phyloP scores from a whole-genome alignment of 2,113 vertebrate species.

The Python bivittatus region DNA sequence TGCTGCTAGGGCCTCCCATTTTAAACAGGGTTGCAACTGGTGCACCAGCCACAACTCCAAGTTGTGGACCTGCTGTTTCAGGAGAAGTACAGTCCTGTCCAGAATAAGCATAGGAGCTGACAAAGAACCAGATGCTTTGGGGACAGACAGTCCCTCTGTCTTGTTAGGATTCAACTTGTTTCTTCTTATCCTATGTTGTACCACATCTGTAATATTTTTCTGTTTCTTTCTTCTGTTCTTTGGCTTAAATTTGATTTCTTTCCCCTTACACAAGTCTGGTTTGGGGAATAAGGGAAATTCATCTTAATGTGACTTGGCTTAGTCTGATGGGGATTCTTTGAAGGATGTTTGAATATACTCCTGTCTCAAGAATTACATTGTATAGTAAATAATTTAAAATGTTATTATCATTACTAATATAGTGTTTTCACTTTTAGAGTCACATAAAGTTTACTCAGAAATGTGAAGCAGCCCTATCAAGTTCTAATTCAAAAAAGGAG shows the following conservation, averaged over 20 bases:
- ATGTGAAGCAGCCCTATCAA: slow-evolving; percentile 59
- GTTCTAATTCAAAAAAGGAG: slow-evolving; percentile 36
- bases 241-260: neutral
- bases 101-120: neutral
- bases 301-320: neutral
- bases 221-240: neutral
- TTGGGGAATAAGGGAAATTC: neutral
- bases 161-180: neutral
- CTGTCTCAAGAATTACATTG: neutral
- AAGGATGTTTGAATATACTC: neutral
- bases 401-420: neutral
- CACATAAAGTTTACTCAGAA: slow-evolving; percentile 73
- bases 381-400: neutral
- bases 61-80: neutral
- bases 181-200: neutral
- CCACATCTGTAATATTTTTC: neutral
- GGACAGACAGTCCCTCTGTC: neutral
- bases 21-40: neutral
- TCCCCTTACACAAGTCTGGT: neutral
- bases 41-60: neutral
- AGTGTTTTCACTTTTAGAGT: slow-evolving; percentile 57
- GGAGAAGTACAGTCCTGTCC: neutral
- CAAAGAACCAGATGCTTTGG: neutral
- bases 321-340: neutral
- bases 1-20: neutral